Evolutionary conservation across 1,140 invertebrate genomes (phyloP).

Genomic region (Drosophila jambulina): DNA sequence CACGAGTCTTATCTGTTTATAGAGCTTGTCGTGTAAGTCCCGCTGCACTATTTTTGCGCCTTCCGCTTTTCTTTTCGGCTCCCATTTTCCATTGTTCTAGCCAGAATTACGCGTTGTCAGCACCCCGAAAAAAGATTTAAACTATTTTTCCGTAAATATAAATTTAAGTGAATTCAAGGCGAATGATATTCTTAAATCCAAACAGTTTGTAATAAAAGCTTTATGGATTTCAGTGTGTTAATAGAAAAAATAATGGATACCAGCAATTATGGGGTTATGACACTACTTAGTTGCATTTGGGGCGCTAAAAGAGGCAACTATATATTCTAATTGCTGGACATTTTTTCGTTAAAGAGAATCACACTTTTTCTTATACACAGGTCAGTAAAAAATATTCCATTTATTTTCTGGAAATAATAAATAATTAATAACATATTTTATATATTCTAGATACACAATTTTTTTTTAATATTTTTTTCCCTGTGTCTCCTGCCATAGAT

Average conservation of each 20-base stretch:
- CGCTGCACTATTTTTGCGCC: constrained; percentile 19
- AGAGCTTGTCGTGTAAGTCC: constrained; percentile 66
- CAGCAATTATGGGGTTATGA: not conserved
- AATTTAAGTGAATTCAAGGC: not conserved
- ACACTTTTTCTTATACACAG: not conserved
- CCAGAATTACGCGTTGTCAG: constrained; percentile 37
- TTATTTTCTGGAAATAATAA: too few relatives aligned
- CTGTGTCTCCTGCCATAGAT: constrained; percentile 20
- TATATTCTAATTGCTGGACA: not conserved
- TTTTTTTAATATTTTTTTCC: constrained; percentile 3
- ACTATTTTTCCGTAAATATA: not conserved
- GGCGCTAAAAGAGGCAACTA: not conserved
- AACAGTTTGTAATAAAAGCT: not conserved
- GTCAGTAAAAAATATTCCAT: not conserved
- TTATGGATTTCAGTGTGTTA: not conserved
- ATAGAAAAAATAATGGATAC: not conserved
- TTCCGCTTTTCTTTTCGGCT: constrained; percentile 20
- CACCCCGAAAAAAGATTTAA: not conserved
- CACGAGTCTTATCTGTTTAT: constrained; percentile 51
- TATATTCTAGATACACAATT: too few relatives aligned
- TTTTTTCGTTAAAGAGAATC: not conserved
- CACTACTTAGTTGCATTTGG: not conserved
- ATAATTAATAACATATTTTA: not conserved
- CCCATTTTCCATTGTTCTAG: constrained; percentile 30
- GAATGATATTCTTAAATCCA: too few relatives aligned